phyloP scores from a whole-genome alignment of 2,113 vertebrate genomes.

The Petroica traversi region DNA sequence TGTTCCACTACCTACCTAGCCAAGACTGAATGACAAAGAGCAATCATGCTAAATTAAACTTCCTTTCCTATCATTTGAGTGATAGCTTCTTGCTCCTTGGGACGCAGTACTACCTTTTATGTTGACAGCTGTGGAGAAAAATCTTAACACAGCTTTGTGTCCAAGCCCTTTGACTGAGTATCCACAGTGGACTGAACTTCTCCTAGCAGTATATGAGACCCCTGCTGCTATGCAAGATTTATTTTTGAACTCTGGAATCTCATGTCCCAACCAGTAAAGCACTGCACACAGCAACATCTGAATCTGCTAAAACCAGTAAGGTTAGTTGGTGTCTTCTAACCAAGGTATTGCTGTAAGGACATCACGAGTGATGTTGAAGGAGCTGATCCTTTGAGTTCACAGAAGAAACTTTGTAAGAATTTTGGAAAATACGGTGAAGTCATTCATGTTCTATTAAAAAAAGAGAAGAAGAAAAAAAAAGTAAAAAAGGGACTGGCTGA shows the following conservation, averaged over 20 bases:
- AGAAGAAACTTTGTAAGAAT: neutral
- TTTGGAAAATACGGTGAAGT: neutral
- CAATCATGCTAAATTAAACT: neutral
- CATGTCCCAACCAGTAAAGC: neutral
- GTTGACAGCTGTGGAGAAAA: neutral
- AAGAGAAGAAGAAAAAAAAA: neutral
- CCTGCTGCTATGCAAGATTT: neutral
- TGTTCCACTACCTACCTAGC: neutral
- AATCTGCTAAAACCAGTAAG: neutral
- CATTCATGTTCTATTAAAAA: neutral
- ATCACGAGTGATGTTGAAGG: neutral
- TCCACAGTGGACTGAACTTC: neutral
- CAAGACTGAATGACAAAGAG: neutral
- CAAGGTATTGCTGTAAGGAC: neutral
- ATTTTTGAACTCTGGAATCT: neutral
- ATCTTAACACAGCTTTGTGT: neutral
- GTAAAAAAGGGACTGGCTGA: neutral
- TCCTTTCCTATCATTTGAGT: neutral
- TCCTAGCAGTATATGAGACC: neutral
- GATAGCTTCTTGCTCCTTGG: neutral
- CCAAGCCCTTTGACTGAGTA: neutral
- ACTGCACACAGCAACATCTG: neutral
- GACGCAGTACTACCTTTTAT: neutral
- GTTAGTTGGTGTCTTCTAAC: neutral
- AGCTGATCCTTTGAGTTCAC: neutral